Conservation (phyloP, 2,888 invertebrate species). For the Euproctis similis region DNA sequence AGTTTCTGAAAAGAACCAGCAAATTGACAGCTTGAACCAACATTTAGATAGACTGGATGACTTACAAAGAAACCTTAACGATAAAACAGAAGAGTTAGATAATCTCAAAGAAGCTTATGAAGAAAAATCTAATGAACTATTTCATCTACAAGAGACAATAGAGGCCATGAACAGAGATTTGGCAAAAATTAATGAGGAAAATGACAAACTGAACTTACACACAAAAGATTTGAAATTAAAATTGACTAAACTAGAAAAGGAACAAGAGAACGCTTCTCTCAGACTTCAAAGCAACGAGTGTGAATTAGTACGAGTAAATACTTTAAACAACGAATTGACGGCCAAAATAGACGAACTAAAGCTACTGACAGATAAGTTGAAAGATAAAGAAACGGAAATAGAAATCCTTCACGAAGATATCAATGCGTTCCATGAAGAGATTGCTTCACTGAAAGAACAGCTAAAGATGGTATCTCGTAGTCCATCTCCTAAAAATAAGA, state of each 20-base stretch:
- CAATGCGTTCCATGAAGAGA: slow-evolving; percentile 67
- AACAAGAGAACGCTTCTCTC: slow-evolving; percentile 59
- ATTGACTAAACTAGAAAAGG: slow-evolving; percentile 59
- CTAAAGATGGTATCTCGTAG: slow-evolving; percentile 64
- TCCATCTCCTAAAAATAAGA: slow-evolving; percentile 77
- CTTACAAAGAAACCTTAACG: slow-evolving; percentile 65
- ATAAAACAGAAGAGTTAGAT: slow-evolving; percentile 66
- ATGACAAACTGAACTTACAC: slow-evolving; percentile 45
- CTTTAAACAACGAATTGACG: slow-evolving; percentile 52
- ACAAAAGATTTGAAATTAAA: slow-evolving; percentile 57
- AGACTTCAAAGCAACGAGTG: slow-evolving; percentile 56
- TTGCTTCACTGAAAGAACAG: slow-evolving; percentile 61
- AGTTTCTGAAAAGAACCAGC: slow-evolving; percentile 72
- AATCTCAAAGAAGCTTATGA: slow-evolving; percentile 64
- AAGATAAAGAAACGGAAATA: slow-evolving; percentile 73
- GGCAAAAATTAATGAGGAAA: slow-evolving; percentile 56
- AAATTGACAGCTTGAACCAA: slow-evolving; percentile 69
- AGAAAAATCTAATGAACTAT: slow-evolving; percentile 57
- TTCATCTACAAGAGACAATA: slow-evolving; percentile 55
- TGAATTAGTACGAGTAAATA: slow-evolving; percentile 52
- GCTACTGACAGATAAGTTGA: slow-evolving; percentile 53
- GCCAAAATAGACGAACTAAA: slow-evolving; percentile 61
- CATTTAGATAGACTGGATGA: slow-evolving; percentile 66
- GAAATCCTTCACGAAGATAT: slow-evolving; percentile 72
- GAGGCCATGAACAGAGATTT: slow-evolving; percentile 50